phyloP scores from a whole-genome alignment of 2,888 invertebrate genomes.

The Nematopogon swammerdamellus region DNA sequence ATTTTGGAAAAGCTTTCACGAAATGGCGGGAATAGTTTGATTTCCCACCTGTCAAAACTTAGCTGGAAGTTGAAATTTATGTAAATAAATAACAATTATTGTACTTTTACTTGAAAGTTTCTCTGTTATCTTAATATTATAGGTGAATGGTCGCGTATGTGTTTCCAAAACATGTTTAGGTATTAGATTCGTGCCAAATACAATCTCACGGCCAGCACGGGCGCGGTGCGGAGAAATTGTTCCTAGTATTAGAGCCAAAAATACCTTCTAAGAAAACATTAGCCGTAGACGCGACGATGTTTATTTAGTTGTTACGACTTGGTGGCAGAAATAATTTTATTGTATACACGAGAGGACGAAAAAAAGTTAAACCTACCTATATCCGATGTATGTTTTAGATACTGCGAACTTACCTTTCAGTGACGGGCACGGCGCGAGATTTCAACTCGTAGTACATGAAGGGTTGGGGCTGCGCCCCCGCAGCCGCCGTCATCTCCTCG shows the following conservation, averaged over 20 bases:
- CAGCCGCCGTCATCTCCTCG: conserved; percentile 54
- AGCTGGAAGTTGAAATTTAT: no score
- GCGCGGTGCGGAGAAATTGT: conserved; percentile 35
- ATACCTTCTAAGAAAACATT: conserved; percentile 25
- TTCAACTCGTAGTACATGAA: conserved; percentile 64
- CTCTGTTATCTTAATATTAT: no score
- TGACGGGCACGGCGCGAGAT: conserved; percentile 56
- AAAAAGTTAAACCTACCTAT: not conserved
- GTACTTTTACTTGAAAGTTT: no score
- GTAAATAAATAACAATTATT: no score
- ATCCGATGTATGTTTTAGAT: not conserved
- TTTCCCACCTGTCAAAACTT: not conserved
- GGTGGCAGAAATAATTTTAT: not conserved
- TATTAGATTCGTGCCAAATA: not conserved
- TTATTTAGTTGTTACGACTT: not conserved
- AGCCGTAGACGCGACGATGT: not conserved
- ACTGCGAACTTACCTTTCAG: conserved; percentile 53
- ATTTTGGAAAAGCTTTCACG: conserved; percentile 2
- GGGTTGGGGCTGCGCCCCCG: conserved; percentile 45
- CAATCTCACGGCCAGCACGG: not conserved
- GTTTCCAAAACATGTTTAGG: no score
- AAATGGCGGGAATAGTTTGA: conserved; percentile 3
- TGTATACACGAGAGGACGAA: not conserved
- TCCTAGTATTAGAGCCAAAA: conserved; percentile 40
- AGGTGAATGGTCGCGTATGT: no score